phyloP scores from a whole-genome alignment of 2,797 vertebrate species.

The Scleropages formosus region DNA sequence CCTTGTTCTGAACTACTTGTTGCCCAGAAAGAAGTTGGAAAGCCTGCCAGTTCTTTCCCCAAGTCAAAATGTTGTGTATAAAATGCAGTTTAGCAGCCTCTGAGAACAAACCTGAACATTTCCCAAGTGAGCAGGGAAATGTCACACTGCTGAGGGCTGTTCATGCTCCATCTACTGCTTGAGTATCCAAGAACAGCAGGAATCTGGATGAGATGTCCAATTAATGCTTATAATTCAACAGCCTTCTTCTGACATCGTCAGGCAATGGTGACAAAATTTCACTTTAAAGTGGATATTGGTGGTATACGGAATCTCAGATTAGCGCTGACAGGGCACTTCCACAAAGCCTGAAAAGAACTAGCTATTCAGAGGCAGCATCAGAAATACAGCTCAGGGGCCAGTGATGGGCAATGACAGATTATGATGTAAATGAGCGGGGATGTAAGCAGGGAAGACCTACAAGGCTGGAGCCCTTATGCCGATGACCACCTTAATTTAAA shows the following conservation, averaged over 20 bases:
- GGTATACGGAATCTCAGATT: constrained; percentile 28
- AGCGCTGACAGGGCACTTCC: neutral
- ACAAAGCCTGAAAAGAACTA: constrained; percentile 27
- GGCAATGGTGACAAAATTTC: no score
- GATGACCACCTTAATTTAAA: constrained; percentile 49
- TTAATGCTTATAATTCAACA: neutral
- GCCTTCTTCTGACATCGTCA: neutral
- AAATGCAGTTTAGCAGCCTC: no score
- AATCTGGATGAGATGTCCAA: no score
- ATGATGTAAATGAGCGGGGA: constrained; percentile 39
- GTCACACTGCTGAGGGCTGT: no score
- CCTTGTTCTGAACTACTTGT: no score
- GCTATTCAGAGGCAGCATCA: constrained; percentile 17
- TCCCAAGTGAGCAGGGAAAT: no score
- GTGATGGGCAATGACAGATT: constrained; percentile 26
- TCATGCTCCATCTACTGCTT: no score
- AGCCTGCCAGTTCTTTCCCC: no score
- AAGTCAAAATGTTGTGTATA: no score
- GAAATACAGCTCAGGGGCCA: constrained; percentile 32
- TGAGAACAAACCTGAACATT: no score
- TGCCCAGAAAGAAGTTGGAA: no score
- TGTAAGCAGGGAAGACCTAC: neutral
- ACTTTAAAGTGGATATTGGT: neutral
- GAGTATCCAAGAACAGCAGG: no score
- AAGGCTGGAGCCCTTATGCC: constrained; percentile 10